Evolutionary conservation across 2,113 vertebrate genomes (phyloP), one percentile per base, ranked within the genome.

Genomic region (Thunnus thynnus): DNA sequence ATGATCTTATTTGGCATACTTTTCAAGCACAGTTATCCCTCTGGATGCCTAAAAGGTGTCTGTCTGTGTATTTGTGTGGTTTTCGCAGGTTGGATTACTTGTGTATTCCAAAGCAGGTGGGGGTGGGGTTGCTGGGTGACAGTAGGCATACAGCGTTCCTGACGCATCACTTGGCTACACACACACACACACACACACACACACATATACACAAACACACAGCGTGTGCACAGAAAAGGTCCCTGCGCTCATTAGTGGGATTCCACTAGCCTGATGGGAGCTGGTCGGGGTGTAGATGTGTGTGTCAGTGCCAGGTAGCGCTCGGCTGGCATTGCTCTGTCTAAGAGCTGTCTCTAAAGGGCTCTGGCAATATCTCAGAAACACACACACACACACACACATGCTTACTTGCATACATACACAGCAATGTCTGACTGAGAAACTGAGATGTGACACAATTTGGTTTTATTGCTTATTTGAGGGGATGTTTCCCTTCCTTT

Each of bases 181-280:
- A 32, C 74, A 65, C 63, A 50, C 18, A 55, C 30, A 41, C 66
- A 11, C 70, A 65, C 71, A 70, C 44, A 54, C 56, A 25, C 70
- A 76, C 66, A 54, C n/a, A n/a, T n/a, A n/a, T 54, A 71, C 67
- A 62, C 79, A 55, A 17, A 62, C 58, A 25, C 55, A 27, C 32
- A 0, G 13, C 1, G 36, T 10, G 54, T 55, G 72, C 69, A 64
- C 70, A 22, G 75, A 52, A 78, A 83, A 75, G 71, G 77, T 86
- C 87, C 78, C 85, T 2, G 64, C 4, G 78, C 91, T 93, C 91
- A 92, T 94, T 92, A 93, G 88, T 83, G 76, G 78, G 74, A 89
- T 80, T 90, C 86, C 75, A 57, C 65, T 14, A 58, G 73, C 76
- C 86, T 84, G 81, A 17, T 82, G 84, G 86, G 88, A 89, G 77